Base-by-base conservation (phyloP, 2,888 invertebrate genomes). In the Sycophila texana region DNA sequence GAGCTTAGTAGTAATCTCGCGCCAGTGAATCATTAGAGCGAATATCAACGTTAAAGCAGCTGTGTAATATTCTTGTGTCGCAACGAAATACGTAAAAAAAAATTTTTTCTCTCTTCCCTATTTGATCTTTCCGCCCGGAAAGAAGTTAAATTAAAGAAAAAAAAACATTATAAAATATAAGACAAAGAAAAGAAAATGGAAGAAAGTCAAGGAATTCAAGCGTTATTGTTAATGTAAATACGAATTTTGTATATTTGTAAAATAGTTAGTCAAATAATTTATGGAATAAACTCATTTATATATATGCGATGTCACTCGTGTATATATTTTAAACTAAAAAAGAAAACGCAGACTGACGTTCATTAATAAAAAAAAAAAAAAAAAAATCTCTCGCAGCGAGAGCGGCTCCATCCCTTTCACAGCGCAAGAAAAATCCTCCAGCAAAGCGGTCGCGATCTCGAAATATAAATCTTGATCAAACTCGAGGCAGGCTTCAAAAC, bases 221-320 rank as follows among this genome's bases (percentile, higher is more conserved):
- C 74, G 77, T 74, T 74, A 68, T 68, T 22, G 67, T 80, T 63
- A 65, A 78, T 82, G 81, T 82, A 82, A 79, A 82, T 82, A 82
- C 39, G 71, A 75, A 82, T 82, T 82, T 82, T 82, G 81, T 82
- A 82, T 82, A 82, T 82, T 82, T 82, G 81, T 82, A 82, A 82
- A 7, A 82, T 82, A 82, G 71, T 71, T 82, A 77, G 73, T 60
- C 47, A 18, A 80, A 74, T 79, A 65, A 79, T 77, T 77, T 81
- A 77, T 71, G 39, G 39, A 79, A 81, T 81, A 74, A 79, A 74
- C 77, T 77, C 74, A 79, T 82, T 72, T 74, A 79, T 79, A 70
- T 79, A 75, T 77, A 81, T 76, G 66, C 66, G 66, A 39, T 39
- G 16, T 12, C 72, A 53, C 30, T 60, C 74, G 79, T 77, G 51